A percentile compares a stretch with the other conserved stretches of the same genome.
Evolutionary conservation across 2,113 vertebrate genomes (phyloP).

Genomic region (Nesogale talazaci): DNA sequence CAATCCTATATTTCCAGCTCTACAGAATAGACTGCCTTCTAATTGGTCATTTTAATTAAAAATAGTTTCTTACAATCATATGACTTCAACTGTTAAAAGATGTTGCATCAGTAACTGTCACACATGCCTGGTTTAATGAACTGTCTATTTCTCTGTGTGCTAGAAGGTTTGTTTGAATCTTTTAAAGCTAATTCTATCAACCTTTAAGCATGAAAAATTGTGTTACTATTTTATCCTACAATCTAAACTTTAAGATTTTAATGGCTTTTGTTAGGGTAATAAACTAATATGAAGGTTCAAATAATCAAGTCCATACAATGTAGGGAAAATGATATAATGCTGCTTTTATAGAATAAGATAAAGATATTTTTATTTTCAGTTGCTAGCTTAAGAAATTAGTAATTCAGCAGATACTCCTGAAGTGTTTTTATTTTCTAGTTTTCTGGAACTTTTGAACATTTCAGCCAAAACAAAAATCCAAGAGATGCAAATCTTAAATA

Average conservation of each 20-base stretch:
- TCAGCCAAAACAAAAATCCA: background rate
- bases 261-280: slow-evolving; percentile 30
- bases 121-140: slow-evolving; percentile 61
- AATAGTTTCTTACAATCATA: too few species aligned
- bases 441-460: background rate
- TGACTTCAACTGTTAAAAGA: slow-evolving; percentile 77
- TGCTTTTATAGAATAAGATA: slow-evolving; percentile 55
- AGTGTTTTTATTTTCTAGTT: background rate
- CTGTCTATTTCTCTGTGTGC: background rate
- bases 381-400: slow-evolving; percentile 41
- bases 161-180: slow-evolving; percentile 61
- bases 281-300: too few species aligned
- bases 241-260: slow-evolving; percentile 62
- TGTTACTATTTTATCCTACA: background rate
- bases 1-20: too few species aligned
- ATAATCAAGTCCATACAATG: too few species aligned
- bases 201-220: slow-evolving; percentile 57
- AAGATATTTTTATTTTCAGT: slow-evolving; percentile 32
- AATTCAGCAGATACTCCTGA: slow-evolving; percentile 3
- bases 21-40: too few species aligned
- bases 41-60: too few species aligned
- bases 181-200: slow-evolving; percentile 63
- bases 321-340: slow-evolving; percentile 48
- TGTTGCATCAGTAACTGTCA: slow-evolving; percentile 60
- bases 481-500: background rate